Evolutionary conservation across 2,113 vertebrate genomes (phyloP), one percentile per base, ranked within the genome.

Genomic region (Amia ocellicauda): DNA sequence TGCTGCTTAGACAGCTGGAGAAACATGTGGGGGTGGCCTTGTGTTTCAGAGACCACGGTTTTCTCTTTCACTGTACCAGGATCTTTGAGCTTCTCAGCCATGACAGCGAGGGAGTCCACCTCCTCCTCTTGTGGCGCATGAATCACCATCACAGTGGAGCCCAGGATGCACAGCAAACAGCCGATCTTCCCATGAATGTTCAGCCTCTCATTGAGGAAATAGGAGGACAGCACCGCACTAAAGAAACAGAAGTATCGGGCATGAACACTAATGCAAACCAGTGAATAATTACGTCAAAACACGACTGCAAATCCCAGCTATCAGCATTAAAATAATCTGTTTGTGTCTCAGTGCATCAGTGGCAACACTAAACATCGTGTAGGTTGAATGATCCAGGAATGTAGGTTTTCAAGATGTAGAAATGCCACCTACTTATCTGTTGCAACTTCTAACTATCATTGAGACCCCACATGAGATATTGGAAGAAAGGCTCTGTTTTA

Each of bases 131-230:
- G 86, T 0, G 92, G 92, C 4, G 90, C 92, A 17, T 93, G 91
- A 64, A 92, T 83, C 52, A 93, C 91, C 91, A 94, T 93, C 65
- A 93, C 90, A 0, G 86, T 90, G 65, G 91, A 93, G 59, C 91
- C 90, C 73, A 92, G 28, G 64, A 93, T 64, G 69, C 90, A 91
- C 60, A 94, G 79, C 64, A 91, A 42, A 43, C 91, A 94, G 56
- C 90, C 91, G 1, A 89, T 81, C 74, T 92, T 93, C 50, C 90
- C 90, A 0, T 93, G 88, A 50, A 90, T 64, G 17, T 91, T 96
- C 63, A 94, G 69, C 60, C 82, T 80, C 69, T 94, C 90, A 9
- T 91, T 90, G 59, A 94, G 83, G 69, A 93, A 92, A 63, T 86
- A 85, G 3, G 93, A 86, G 47, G 90, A 91, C 17, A 94, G 84